These are phyloP conservation scores for Glomeris maerens DNA, from an alignment of 1,140 invertebrate genomes.

Conservation along the genomic window DNA sequence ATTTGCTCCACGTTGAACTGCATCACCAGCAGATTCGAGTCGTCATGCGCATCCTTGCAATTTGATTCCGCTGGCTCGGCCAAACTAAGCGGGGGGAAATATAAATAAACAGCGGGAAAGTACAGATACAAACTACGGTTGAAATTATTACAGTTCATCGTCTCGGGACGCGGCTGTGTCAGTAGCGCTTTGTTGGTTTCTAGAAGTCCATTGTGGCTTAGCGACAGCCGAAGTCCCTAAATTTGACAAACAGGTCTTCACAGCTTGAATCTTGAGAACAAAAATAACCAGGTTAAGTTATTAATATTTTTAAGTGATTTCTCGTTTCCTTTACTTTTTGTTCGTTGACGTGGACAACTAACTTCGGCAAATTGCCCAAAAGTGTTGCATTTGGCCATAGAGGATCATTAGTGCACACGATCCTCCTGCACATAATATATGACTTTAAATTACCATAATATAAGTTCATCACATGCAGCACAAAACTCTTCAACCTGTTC, in stretches of 20 bases:
- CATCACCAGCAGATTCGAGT: slow-evolving; percentile 60
- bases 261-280: slow-evolving; percentile 31
- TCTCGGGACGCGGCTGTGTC: no score
- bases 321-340: slow-evolving; percentile 48
- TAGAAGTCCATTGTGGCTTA: slow-evolving; percentile 9
- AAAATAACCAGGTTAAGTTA: no score
- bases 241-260: slow-evolving; percentile 27
- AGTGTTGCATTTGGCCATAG: slow-evolving; percentile 67
- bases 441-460: neutral
- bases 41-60: no score
- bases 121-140: no score
- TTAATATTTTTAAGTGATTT: no score
- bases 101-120: no score
- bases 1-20: slow-evolving; percentile 79
- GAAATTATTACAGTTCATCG: no score
- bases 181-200: no score
- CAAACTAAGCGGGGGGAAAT: no score
- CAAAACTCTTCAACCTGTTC: slow-evolving; percentile 24
- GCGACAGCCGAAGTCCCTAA: slow-evolving; percentile 9
- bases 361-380: slow-evolving; percentile 64
- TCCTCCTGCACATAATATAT: slow-evolving; percentile 34
- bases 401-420: slow-evolving; percentile 67
- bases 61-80: no score
- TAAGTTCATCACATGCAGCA: slow-evolving; percentile 2
- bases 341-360: slow-evolving; percentile 80